phyloP scores from a whole-genome alignment of 2,888 invertebrate genomes.

The Ashinkailepas kermadecensis region DNA sequence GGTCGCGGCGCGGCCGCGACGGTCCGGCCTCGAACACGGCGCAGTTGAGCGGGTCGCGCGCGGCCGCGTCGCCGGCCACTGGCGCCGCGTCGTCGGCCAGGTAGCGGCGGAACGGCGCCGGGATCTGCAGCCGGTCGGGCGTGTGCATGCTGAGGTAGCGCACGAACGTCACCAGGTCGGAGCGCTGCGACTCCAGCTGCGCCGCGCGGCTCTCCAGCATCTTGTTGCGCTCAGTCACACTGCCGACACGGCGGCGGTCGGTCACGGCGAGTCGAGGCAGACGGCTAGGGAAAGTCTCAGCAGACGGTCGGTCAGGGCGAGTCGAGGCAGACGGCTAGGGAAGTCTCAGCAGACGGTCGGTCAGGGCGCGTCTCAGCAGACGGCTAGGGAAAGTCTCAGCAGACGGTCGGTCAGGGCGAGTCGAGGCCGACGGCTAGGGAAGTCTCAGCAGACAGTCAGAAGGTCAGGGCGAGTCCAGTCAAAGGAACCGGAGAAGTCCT shows the following conservation, averaged over 20 bases:
- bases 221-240: slow-evolving; percentile 2
- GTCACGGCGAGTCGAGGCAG: too few relatives aligned
- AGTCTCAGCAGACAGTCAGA: too few relatives aligned
- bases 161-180: slow-evolving; percentile 6
- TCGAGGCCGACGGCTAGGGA: too few relatives aligned
- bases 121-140: slow-evolving; percentile 8
- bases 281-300: too few relatives aligned
- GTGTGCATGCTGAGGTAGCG: slow-evolving; percentile 19
- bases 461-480: too few relatives aligned
- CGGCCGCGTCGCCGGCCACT: neutral
- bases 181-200: neutral
- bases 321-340: too few relatives aligned
- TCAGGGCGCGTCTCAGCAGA: too few relatives aligned
- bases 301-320: too few relatives aligned
- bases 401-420: too few relatives aligned
- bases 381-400: too few relatives aligned
- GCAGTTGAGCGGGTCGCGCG: slow-evolving; percentile 9
- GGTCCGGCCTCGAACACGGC: neutral
- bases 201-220: neutral
- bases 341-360: too few relatives aligned
- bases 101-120: slow-evolving; percentile 1
- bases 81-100: neutral
- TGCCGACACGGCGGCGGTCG: neutral
- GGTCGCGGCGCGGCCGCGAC: neutral
- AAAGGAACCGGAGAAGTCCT: too few relatives aligned